Percentiles rank a stretch among this genome's conserved stretches.
These are phyloP conservation scores for Kryptolebias marmoratus DNA, from an alignment of 2,113 vertebrate species.

Conservation along the genomic window DNA sequence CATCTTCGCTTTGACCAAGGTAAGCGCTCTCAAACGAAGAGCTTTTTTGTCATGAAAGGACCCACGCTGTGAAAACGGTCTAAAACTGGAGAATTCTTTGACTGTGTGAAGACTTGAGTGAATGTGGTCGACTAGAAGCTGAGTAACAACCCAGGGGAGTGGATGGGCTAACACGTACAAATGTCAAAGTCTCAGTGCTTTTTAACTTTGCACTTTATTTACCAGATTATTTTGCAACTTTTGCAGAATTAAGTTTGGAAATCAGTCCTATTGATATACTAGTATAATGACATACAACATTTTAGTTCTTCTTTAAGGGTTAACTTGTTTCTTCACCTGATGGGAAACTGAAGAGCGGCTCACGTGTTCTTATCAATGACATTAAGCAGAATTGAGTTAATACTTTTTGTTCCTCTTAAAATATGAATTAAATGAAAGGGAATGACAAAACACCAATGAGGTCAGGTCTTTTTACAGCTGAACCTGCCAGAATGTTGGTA, in stretches of 20 bases:
- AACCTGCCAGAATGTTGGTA: neutral
- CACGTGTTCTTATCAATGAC: conserved; percentile 2
- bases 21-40: neutral
- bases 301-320: neutral
- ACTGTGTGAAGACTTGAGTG: neutral
- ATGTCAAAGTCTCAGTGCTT: neutral
- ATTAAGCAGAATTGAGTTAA: neutral
- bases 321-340: neutral
- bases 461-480: neutral
- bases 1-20: neutral
- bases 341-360: neutral
- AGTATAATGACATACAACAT: neutral
- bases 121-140: neutral
- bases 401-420: neutral
- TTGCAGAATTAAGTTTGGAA: neutral
- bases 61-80: neutral
- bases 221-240: neutral
- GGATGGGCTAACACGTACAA: neutral
- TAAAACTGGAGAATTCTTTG: conserved; percentile 10
- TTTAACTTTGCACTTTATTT: neutral
- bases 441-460: neutral
- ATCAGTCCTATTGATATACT: neutral
- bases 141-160: neutral
- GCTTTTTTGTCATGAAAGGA: neutral
- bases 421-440: neutral